Conservation (phyloP, 2,797 vertebrate species). For the Cichlasoma orientale region DNA sequence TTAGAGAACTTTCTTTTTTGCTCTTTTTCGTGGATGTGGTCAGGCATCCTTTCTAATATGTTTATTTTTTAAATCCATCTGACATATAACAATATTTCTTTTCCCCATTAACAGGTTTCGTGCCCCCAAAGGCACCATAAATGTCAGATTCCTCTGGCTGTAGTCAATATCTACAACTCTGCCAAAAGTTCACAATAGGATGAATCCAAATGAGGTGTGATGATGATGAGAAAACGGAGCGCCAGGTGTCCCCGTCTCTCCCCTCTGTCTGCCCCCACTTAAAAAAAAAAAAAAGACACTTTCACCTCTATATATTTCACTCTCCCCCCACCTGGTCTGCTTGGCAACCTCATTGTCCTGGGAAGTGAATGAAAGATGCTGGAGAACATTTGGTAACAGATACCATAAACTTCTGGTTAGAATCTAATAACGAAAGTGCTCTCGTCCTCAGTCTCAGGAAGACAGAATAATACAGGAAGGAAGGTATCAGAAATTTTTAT, state of each 20-base stretch:
- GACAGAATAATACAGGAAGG: constrained; percentile 40
- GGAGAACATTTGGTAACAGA: constrained; percentile 62
- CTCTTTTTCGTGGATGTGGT: not conserved
- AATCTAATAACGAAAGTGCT: constrained; percentile 61
- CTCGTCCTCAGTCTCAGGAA: constrained; percentile 43
- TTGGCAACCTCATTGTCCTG: constrained; percentile 39
- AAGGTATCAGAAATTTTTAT: constrained; percentile 25
- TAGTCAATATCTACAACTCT: constrained; percentile 26
- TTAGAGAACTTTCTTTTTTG: constrained; percentile 13
- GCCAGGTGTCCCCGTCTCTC: constrained; percentile 55
- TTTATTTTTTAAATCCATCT: not conserved
- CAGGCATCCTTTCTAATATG: constrained; percentile 5
- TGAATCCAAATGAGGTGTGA: constrained; percentile 64
- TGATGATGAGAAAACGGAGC: constrained; percentile 58
- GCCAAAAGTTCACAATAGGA: constrained; percentile 33
- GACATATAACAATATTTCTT: constrained; percentile 33
- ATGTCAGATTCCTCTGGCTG: constrained; percentile 16
- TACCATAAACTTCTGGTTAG: constrained; percentile 46
- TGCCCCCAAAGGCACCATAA: constrained; percentile 26
- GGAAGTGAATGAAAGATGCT: constrained; percentile 55
- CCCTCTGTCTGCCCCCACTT: constrained; percentile 30
- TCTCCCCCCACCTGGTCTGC: constrained; percentile 15
- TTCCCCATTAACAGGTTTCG: constrained; percentile 34
- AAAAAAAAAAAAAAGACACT: constrained; percentile 41
- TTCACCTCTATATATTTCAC: constrained; percentile 14